Conservation (phyloP, 2,888 invertebrate genomes). For the Galeruca laticollis region DNA sequence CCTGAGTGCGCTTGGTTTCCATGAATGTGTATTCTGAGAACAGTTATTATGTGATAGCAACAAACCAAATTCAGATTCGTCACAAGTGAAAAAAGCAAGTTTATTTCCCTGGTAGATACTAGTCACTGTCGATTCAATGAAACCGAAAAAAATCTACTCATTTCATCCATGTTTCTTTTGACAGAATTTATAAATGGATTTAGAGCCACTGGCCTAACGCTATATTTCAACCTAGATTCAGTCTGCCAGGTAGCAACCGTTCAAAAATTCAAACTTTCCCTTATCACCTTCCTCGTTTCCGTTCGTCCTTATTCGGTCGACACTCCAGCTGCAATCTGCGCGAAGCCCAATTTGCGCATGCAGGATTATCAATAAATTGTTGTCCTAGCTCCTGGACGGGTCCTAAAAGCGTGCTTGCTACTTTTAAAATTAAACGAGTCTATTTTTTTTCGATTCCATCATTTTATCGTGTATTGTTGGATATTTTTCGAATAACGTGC, state of each 20-base stretch:
- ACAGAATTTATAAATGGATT: too few relatives aligned
- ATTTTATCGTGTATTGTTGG: conserved; percentile 13
- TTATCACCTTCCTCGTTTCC: conserved; percentile 32
- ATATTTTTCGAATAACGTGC: conserved; percentile 29
- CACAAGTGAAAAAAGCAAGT: too few relatives aligned
- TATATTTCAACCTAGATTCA: conserved; percentile 6
- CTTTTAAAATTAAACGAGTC: conserved; percentile 21
- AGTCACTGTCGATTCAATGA: too few relatives aligned
- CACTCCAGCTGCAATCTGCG: conserved; percentile 39
- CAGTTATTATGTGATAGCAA: too few relatives aligned
- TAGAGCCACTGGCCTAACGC: background rate
- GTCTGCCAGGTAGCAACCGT: conserved; percentile 19
- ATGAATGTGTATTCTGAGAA: too few relatives aligned
- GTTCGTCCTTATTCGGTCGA: conserved; percentile 27
- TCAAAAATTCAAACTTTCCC: conserved; percentile 12
- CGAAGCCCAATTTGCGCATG: conserved; percentile 49
- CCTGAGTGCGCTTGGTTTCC: too few relatives aligned
- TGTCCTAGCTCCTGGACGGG: conserved; percentile 57
- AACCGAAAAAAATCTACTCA: too few relatives aligned
- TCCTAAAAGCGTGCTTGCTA: conserved; percentile 32
- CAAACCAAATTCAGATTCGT: too few relatives aligned
- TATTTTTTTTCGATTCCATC: conserved; percentile 7
- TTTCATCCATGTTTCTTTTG: too few relatives aligned
- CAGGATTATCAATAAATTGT: conserved; percentile 59
- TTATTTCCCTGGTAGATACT: too few relatives aligned